phyloP scores from a whole-genome alignment of 2,113 vertebrate species.

The Leptodactylus fuscus region DNA sequence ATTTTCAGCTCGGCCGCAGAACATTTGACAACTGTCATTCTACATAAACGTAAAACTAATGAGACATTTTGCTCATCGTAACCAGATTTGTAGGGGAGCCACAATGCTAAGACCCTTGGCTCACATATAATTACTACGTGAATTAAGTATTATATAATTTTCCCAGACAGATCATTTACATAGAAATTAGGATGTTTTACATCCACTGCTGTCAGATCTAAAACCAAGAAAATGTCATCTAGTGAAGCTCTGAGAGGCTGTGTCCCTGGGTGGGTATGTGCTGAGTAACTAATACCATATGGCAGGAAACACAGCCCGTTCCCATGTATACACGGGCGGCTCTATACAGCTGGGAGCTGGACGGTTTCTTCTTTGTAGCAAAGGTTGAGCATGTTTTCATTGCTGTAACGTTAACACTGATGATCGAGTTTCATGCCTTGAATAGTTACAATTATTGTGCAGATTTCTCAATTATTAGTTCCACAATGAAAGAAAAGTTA shows the following conservation, averaged over 20 bases:
- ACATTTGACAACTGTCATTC: background rate
- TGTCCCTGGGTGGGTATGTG: constrained; percentile 51
- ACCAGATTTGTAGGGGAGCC: constrained; percentile 12
- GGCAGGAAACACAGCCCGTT: constrained; percentile 28
- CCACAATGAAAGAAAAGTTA: background rate
- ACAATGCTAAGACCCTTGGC: constrained; percentile 19
- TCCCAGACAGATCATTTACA: constrained; percentile 58
- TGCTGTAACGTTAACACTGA: constrained; percentile 17
- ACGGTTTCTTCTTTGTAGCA: background rate
- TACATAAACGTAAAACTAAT: constrained; percentile 9
- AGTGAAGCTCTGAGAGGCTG: constrained; percentile 34
- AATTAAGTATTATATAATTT: constrained; percentile 51
- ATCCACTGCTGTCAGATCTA: constrained; percentile 42
- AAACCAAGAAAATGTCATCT: constrained; percentile 54
- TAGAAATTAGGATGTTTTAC: constrained; percentile 50
- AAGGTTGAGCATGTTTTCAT: constrained; percentile 23
- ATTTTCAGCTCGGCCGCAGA: background rate
- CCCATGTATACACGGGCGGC: constrained; percentile 20
- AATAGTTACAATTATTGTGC: background rate
- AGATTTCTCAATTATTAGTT: background rate
- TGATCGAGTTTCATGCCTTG: constrained; percentile 10
- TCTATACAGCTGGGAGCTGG: constrained; percentile 27
- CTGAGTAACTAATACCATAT: constrained; percentile 53
- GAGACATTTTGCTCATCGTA: constrained; percentile 13
- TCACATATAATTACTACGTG: constrained; percentile 41